Evolutionary conservation across 2,797 vertebrate genomes (phyloP), one percentile per base, ranked within the genome.

Genomic region (Tachyglossus aculeatus): DNA sequence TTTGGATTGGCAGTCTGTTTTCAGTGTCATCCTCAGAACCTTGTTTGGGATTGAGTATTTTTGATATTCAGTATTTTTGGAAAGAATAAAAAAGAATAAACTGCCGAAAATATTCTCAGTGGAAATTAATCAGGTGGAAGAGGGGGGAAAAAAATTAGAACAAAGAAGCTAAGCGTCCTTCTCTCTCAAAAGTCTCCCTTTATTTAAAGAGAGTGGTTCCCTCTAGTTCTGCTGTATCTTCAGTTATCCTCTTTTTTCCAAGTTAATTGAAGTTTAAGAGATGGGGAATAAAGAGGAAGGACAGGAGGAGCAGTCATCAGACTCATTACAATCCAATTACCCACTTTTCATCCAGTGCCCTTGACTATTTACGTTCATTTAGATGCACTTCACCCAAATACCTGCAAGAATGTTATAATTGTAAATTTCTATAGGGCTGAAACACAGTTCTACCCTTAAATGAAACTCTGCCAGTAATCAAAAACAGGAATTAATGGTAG

Each of bases 361-460:
- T 53, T 66, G 47, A n/a, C n/a, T n/a, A n/a, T 41, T 52, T 53
- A 24, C 39, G 65, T 36, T 33, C 14, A 67, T 50, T 58, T 53
- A 18, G 29, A 19, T 59, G 5, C 15, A 18, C 41, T 76, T 71
- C 37, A 64, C 32, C 29, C 51, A 67, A 40, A 29, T 7, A 13
- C 15, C 50, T 2, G 0, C 41, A 25, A 16, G 29, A 15, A 15
- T 15, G 21, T 31, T 43, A 5, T 2, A 29, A 34, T 5, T 15
- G 31, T 19, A 40, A 36, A 21, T 45, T 10, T 37, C n/a, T 11
- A 0, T 21, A 29, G 11, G 12, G 40, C 31, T 27, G 7, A 9
- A 25, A 2, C 7, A 4, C 4, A 2, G 7, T 34, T 9, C 3
- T 22, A 48, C 8, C 45, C 44, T 50, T 37, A 34, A n/a, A n/a